Conservation (phyloP, 2,113 vertebrate species). For the Eulemur macaco region DNA sequence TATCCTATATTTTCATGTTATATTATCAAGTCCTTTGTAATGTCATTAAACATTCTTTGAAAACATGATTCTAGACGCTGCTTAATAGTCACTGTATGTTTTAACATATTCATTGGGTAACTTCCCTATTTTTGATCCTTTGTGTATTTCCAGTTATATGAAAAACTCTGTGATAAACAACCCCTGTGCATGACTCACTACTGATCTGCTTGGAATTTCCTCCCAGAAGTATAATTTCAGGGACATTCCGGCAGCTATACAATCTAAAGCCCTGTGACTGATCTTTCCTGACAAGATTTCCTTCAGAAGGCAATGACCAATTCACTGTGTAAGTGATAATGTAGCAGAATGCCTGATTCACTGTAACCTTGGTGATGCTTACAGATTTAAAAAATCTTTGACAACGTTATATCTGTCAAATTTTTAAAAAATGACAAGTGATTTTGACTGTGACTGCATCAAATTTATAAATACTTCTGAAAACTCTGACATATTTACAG, state of each 20-base stretch:
- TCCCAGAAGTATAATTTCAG: not conserved
- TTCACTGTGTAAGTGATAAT: accelerated
- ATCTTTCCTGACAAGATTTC: too few relatives aligned
- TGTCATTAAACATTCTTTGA: not conserved
- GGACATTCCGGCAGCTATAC: accelerated
- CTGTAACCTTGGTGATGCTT: not conserved
- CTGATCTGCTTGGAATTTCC: not conserved
- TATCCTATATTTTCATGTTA: not conserved
- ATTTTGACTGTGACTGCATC: not conserved
- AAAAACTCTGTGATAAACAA: not conserved
- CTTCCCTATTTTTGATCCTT: too few relatives aligned
- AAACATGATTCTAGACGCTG: not conserved
- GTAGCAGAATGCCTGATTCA: not conserved
- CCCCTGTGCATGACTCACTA: not conserved
- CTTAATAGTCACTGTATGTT: not conserved
- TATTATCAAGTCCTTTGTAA: not conserved
- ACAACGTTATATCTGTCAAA: not conserved
- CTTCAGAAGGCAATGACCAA: not conserved
- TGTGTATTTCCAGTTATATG: not conserved
- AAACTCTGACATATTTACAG: not conserved
- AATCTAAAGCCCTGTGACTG: too few relatives aligned
- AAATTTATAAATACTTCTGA: not conserved
- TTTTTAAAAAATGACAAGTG: not conserved
- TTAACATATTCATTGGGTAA: not conserved
- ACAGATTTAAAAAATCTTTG: not conserved